Base-by-base conservation (phyloP, 2,113 vertebrate species). In the Zosterops lateralis region DNA sequence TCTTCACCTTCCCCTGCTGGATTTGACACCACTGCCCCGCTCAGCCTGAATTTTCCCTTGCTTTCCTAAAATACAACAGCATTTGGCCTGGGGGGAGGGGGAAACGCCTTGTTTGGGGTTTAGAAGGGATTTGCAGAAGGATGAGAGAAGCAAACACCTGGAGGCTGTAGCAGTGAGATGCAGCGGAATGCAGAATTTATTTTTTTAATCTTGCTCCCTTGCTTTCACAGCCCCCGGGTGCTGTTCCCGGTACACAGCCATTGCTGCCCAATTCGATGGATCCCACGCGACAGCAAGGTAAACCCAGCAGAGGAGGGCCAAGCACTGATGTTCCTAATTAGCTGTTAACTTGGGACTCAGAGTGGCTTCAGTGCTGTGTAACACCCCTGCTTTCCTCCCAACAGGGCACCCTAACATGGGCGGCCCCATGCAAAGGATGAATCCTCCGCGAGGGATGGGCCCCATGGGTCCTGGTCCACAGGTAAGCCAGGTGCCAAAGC, bases 361-460 rank as follows among this genome's bases (percentile, higher is more conserved):
- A 16, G 14, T 31, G n/a, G 14, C 50, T 57, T 24, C 24, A 25
- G 38, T n/a, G 10, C 38, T 5, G 0, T 28, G 11, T 78, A 51
- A 93, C 72, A 60, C 17, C 50, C 9, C 56, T 76, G 19, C 72
- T 73, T 87, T 95, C 90, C 62, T 97, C 64, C 92, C 74, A 13
- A 25, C 94, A 99, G 98, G 98, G 47, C 99, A 99, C 97, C 99
- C 99, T 84, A 99, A 98, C 95, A 98, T 99, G 98, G 99, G 98
- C 96, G 98, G 99, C 84, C 99, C 99, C 65, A 99, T 99, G 99
- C 99, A 99, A 97, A 98, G 99, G 97, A 99, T 99, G 99, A 99
- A 98, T 92, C 98, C 99, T 95, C 99, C 99, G 7, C 98, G 99
- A 98, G 99, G 99, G 97, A 99, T 99, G 99, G 99, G 98, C 82